Evolutionary conservation across 1,140 invertebrate species (phyloP).

Genomic region (Drosophila dunni): DNA sequence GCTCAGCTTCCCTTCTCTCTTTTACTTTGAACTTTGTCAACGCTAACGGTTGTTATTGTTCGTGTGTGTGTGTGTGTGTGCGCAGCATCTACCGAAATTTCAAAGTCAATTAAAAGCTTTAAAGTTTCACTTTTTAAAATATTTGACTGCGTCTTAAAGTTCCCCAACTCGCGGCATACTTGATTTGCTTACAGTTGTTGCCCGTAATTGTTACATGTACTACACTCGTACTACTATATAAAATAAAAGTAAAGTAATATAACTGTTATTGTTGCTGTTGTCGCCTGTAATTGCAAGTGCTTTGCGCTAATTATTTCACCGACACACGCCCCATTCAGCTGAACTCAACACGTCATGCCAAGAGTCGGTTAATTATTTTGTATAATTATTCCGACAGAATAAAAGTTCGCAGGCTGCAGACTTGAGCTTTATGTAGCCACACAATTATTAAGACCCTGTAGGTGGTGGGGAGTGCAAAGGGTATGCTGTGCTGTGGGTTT

Average conservation of each 20-base stretch:
- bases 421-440: conserved; percentile 6
- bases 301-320: conserved; percentile 38
- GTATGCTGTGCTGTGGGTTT: background rate
- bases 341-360: conserved; percentile 25
- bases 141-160: conserved; percentile 22
- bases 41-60: conserved; percentile 36
- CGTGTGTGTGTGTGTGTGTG: background rate
- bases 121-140: conserved; percentile 50
- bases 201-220: conserved; percentile 22
- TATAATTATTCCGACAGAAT: conserved; percentile 13
- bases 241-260: conserved; percentile 8
- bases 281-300: conserved; percentile 35
- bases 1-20: conserved; percentile 1
- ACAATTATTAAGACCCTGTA: conserved; percentile 16
- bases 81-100: conserved; percentile 15
- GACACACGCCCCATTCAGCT: conserved; percentile 24
- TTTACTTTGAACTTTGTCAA: conserved; percentile 17
- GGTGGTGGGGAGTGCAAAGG: background rate
- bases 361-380: conserved; percentile 7
- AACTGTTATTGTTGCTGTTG: conserved; percentile 23
- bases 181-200: conserved; percentile 6
- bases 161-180: background rate
- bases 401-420: background rate
- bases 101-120: conserved; percentile 43
- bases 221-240: background rate